Evolutionary conservation across 2,797 vertebrate genomes (phyloP), one percentile per base, ranked within the genome.

Genomic region (Siniperca undulata): DNA sequence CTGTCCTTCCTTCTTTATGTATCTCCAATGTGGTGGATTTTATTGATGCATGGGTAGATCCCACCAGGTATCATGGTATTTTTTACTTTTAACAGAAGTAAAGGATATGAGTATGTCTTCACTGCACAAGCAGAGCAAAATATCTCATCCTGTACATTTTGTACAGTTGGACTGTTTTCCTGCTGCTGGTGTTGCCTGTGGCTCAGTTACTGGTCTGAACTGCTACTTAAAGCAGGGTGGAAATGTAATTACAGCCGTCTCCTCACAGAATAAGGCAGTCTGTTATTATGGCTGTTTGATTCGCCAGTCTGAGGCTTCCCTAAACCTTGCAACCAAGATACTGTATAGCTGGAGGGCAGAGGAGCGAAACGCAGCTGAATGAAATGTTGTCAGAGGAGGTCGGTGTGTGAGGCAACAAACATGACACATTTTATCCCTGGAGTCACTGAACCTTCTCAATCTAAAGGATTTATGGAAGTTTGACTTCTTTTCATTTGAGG

Each of bases 161-260:
- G 56, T 74, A 44, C 65, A 40, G 14, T 46, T 1, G 44, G 42
- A 7, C 77, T 58, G 17, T 40, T 69, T 82, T 70, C 55, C 19
- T 74, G 70, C 75, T 30, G 36, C 48, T 19, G 77, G 53, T 44
- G 64, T n/a, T 24, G 74, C 27, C 36, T 52, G 82, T 30, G 87
- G 86, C 48, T 70, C 73, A 17, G 20, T 53, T 1, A 5, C 36
- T 27, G 24, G 40, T 52, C 50, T 16, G 61, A 70, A 68, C 58
- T 74, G 77, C 69, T 38, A 55, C 71, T 61, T 84, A 76, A 82
- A 84, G 68, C 82, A 48, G 83, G 77, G 75, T 70, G 83, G 81
- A 93, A 89, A 22, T 70, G 71, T 95, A 94, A 95, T 96, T 93
- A 94, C 70, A 91, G 91, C 72, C 62, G 69, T 93, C 89, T 88